Evolutionary conservation across 2,888 invertebrate species (phyloP), one percentile per base, ranked within the genome.

Genomic region (Deroplatys truncata): DNA sequence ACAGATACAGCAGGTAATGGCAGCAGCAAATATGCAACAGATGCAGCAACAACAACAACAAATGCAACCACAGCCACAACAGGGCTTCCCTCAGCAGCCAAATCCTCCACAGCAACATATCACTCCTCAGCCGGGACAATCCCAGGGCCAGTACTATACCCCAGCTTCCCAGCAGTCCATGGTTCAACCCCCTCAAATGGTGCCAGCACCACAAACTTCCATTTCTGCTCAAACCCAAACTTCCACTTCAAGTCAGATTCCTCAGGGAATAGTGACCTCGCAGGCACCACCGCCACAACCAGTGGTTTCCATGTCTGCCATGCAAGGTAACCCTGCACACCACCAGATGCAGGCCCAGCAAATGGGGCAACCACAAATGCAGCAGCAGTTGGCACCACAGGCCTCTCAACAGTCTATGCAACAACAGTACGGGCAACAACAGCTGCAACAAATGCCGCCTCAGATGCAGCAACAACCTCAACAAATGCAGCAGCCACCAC

Each of bases 401-500:
- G 31, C 35, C 1, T 82, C 85, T 0, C 87, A 87, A 16, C 94
- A 94, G 92, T 5, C 56, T 72, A 94, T 94, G 28, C 89, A 91
- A 49, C 95, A 95, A 91, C 94, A 94, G 91, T 94, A 94, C 94
- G 94, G 94, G 92, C 94, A 94, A 92, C 92, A 92, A 84, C 91
- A 91, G 89, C 89, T 88, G 25, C 89, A 88, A 88, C 90, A 89
- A 82, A 89, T 89, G 84, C 93, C 72, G 91, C 93, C 92, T 8
- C 94, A 94, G 91, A 56, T 31, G 88, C 89, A 88, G 93, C 94
- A 8, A 94, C 94, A 91, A 93, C 93, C 28, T 94, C 93, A 94
- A 94, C 95, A 94, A 91, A 94, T 94, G 92, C 93, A 94, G 92
- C 93, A 94, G 0, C 94, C 94, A 91, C 94, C 94, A 94, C 94